A percentile compares a stretch with the other conserved stretches of the same genome.
Conservation (phyloP, 1,140 invertebrate genomes). For the Himalopsyche phryganea region DNA sequence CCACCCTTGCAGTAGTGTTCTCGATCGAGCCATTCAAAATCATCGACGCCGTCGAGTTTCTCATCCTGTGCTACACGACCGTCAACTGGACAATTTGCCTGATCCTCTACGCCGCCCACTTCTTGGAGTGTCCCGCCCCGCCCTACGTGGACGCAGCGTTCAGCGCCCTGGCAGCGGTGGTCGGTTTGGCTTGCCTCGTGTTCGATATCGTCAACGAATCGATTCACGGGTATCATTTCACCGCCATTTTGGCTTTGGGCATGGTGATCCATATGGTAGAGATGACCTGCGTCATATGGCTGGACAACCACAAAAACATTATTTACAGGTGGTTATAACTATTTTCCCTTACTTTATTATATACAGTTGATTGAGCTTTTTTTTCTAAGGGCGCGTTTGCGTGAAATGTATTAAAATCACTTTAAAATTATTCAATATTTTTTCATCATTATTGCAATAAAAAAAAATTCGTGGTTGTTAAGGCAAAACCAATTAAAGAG, state of each 20-base stretch:
- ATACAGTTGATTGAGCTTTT: too few species aligned
- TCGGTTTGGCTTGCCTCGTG: background rate
- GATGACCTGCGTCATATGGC: background rate
- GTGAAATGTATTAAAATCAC: too few species aligned
- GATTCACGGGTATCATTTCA: background rate
- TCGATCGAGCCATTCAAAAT: background rate
- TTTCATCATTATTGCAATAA: too few species aligned
- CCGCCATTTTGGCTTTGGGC: background rate
- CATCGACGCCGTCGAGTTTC: background rate
- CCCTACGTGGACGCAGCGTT: background rate
- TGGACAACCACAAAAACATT: background rate
- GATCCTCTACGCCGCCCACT: conserved; percentile 1
- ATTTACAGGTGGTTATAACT: conserved; percentile 11
- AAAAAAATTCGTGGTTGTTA: too few species aligned
- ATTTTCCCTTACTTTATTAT: too few species aligned
- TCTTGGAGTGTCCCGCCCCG: conserved; percentile 2
- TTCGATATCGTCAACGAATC: background rate
- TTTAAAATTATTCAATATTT: too few species aligned
- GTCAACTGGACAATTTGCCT: background rate
- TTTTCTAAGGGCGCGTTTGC: too few species aligned
- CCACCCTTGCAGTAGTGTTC: background rate
- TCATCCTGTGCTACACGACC: background rate
- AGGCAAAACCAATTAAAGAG: too few species aligned
- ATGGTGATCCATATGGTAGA: background rate
- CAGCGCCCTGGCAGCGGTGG: background rate